Percentiles rank a stretch among this genome's conserved stretches.
phyloP scores from a whole-genome alignment of 2,888 invertebrate genomes.

The Caenorhabditis uteleia region DNA sequence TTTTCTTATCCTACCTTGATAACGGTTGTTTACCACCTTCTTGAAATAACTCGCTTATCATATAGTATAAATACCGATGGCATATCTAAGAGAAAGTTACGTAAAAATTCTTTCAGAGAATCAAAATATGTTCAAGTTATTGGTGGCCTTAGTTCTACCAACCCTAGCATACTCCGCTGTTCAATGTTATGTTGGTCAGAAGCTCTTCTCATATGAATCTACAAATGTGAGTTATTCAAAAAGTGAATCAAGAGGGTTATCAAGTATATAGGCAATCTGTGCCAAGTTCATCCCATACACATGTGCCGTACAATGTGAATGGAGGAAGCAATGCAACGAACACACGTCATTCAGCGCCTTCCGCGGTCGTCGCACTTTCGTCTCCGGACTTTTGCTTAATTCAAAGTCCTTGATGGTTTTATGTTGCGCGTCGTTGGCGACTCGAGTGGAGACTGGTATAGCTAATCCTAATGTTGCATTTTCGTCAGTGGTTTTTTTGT shows the following conservation, averaged over 20 bases:
- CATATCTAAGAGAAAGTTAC: neutral
- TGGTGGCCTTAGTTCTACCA: slow-evolving; percentile 31
- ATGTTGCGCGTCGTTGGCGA: slow-evolving; percentile 66
- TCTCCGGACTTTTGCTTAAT: slow-evolving; percentile 65
- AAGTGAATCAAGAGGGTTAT: too few relatives aligned
- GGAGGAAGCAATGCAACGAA: slow-evolving; percentile 59
- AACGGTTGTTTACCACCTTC: neutral
- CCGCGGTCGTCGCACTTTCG: slow-evolving; percentile 63
- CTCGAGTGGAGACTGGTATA: slow-evolving; percentile 57
- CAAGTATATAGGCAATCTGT: slow-evolving; percentile 63
- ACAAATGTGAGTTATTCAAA: slow-evolving; percentile 56
- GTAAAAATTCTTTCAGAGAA: too few relatives aligned
- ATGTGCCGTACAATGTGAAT: slow-evolving; percentile 62
- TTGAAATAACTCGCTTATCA: neutral
- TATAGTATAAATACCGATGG: neutral
- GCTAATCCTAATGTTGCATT: slow-evolving; percentile 1
- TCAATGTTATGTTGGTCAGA: slow-evolving; percentile 67
- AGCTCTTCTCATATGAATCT: slow-evolving; percentile 64
- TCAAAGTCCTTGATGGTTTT: slow-evolving; percentile 59
- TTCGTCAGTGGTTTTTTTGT: neutral
- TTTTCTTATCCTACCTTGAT: slow-evolving; percentile 1
- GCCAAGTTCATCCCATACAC: slow-evolving; percentile 61
- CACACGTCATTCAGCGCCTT: slow-evolving; percentile 56
- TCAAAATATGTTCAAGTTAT: slow-evolving; percentile 25
- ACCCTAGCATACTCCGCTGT: slow-evolving; percentile 43